Conservation (phyloP, 2,888 invertebrate species). For the Sinodicranocentrus sp. region DNA sequence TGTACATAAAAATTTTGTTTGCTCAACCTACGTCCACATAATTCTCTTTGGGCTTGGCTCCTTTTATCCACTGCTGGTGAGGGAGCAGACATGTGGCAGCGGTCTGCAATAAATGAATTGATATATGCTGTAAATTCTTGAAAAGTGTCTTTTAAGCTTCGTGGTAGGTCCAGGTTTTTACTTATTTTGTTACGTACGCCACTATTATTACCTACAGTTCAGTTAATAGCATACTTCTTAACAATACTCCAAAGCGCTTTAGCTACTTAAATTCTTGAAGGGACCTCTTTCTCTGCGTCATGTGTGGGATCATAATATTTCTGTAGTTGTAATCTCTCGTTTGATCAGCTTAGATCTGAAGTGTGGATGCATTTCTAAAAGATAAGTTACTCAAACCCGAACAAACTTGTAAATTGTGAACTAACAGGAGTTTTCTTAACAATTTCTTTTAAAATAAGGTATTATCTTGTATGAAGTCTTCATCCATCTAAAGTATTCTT, state of each 20-base stretch:
- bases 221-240: too few species aligned
- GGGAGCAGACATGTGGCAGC: not conserved
- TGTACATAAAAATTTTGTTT: conserved; percentile 5
- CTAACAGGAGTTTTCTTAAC: conserved; percentile 10
- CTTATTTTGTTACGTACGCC: conserved; percentile 17
- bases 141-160: conserved; percentile 44
- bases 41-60: conserved; percentile 52
- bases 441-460: too few species aligned
- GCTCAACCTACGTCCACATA: conserved; percentile 37
- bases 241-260: too few species aligned
- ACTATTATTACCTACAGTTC: not conserved
- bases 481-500: not conserved
- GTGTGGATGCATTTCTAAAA: not conserved
- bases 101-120: conserved; percentile 14
- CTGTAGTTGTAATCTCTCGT: not conserved
- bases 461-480: too few species aligned
- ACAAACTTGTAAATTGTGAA: not conserved
- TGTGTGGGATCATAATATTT: not conserved
- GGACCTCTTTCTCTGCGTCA: conserved; percentile 3
- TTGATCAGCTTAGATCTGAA: not conserved
- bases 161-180: conserved; percentile 61
- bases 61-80: conserved; percentile 8
- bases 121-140: conserved; percentile 28
- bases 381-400: conserved; percentile 6
- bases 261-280: not conserved